Evolutionary conservation across 2,113 vertebrate genomes (phyloP), one percentile per base, ranked within the genome.

Genomic region (Scomber japonicus): DNA sequence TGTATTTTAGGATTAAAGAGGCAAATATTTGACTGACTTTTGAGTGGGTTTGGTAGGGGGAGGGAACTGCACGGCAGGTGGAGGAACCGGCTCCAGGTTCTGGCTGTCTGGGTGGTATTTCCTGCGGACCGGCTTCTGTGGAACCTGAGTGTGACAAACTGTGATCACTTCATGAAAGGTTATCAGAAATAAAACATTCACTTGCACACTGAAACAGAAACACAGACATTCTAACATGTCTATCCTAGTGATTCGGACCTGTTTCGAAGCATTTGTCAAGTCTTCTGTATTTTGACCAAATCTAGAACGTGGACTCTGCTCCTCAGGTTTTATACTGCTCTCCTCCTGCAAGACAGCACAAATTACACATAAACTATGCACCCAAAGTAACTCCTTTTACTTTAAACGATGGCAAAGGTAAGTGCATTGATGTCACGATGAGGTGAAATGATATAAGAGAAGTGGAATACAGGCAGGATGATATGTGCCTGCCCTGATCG

Each of bases 121-220:
- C 90, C 96, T 95, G 70, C 97, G 96, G 62, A 96, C 74, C 0
- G 97, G 97, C 90, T 99, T 99, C 85, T 96, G 96, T 27, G 97
- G 97, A 0, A 95, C 95, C 51, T 97, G 97, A 92, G 90, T 70
- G 30, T 94, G 94, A 57, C 93, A 71, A 31, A 84, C 76, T 49
- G 31, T 83, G 3, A 53, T 64, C 7, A 48, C 3, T 19, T 98
- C 97, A 97, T 99, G 91, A 15, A 13, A 54, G 71, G 2, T 7
- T 17, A 72, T 27, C 63, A 79, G 80, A 60, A 15, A 46, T 13
- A 71, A 13, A 56, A 63, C 35, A 24, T 62, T 3, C 35, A 0
- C 19, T 46, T 16, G 16, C 17, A 35, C 2, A 21, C 1, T 40
- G 8, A 1, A 14, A 19, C 17, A 63, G 17, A 77, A 30, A 59